These are phyloP conservation scores for Hystrix brachyura DNA, from an alignment of 2,113 vertebrate species.

Conservation along the genomic window DNA sequence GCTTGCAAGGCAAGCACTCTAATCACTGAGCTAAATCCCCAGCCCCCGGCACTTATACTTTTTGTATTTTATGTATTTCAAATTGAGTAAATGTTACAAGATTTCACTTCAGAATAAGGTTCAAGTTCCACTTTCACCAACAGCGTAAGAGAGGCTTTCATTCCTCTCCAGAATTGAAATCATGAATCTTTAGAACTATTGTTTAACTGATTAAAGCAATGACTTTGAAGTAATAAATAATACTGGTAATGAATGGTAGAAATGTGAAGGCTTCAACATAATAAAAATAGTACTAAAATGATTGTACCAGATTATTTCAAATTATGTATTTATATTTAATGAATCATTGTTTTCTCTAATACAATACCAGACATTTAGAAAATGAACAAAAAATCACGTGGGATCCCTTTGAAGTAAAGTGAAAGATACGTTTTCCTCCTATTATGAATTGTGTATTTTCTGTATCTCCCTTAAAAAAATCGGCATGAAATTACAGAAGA, in stretches of 20 bases:
- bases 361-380: background rate
- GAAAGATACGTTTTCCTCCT: background rate
- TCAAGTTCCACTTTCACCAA: background rate
- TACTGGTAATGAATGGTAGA: background rate
- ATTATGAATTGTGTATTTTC: conserved; percentile 33
- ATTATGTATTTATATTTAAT: background rate
- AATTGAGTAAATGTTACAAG: background rate
- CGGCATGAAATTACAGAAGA: conserved; percentile 52
- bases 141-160: background rate
- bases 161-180: background rate
- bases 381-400: background rate
- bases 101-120: conserved; percentile 37
- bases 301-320: background rate
- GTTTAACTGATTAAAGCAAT: background rate
- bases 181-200: background rate
- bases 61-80: background rate
- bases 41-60: background rate
- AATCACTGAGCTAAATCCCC: no score
- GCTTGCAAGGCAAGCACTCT: no score
- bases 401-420: conserved; percentile 48
- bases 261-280: background rate
- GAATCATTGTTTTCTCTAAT: background rate
- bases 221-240: background rate
- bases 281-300: conserved; percentile 16
- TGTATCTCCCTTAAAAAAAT: conserved; percentile 56